These are phyloP conservation scores for Apotomis capreana DNA, from an alignment of 2,888 invertebrate genomes.

Conservation along the genomic window DNA sequence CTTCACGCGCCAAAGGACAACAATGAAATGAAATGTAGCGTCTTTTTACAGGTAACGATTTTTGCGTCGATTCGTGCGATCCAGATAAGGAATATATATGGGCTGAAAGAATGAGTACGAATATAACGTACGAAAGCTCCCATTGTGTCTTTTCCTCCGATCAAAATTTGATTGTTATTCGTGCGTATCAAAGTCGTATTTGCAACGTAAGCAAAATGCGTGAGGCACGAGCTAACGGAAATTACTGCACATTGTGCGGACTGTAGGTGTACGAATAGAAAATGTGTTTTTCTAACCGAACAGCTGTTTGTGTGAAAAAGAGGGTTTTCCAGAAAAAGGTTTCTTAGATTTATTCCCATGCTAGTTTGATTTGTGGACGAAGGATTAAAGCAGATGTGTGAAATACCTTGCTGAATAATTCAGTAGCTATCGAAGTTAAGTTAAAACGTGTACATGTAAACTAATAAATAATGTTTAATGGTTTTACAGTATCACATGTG, in stretches of 20 bases:
- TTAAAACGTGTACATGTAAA: background rate
- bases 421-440: background rate
- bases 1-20: slow-evolving; percentile 64
- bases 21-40: slow-evolving; percentile 56
- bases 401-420: background rate
- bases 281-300: slow-evolving; percentile 5
- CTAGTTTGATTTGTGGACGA: background rate
- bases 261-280: background rate
- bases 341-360: background rate
- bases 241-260: background rate
- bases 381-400: background rate
- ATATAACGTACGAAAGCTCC: background rate
- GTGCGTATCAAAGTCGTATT: background rate
- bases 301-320: slow-evolving; percentile 6
- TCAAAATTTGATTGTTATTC: slow-evolving; percentile 7
- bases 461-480: too few relatives aligned
- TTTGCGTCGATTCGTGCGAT: slow-evolving; percentile 32
- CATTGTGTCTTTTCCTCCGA: background rate
- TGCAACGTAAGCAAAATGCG: background rate
- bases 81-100: slow-evolving; percentile 34
- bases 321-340: slow-evolving; percentile 2
- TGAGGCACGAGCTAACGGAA: background rate
- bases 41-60: slow-evolving; percentile 44
- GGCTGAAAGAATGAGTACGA: slow-evolving; percentile 18
- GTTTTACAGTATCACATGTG: background rate